Percentiles rank a stretch among this genome's conserved stretches.
These are phyloP conservation scores for Glareola pratincola DNA, from an alignment of 2,113 vertebrate genomes.

Conservation along the genomic window DNA sequence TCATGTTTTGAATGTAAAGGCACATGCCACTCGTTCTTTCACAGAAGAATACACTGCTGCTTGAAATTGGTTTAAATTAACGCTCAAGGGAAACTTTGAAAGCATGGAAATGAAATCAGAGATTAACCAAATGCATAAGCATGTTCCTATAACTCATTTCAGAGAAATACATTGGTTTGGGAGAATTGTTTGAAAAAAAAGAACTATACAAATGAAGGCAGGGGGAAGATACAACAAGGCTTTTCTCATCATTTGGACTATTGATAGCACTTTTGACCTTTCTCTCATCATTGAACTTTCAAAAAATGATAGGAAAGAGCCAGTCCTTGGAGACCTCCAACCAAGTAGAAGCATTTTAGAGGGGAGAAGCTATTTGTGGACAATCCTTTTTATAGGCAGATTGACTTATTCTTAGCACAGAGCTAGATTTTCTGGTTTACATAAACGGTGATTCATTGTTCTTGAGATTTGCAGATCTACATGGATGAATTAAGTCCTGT, in stretches of 20 bases:
- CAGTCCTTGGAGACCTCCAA: background rate
- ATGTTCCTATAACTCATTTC: background rate
- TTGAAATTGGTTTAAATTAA: background rate
- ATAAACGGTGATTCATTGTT: constrained; percentile 53
- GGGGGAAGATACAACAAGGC: background rate
- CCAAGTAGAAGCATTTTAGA: background rate
- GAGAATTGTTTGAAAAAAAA: background rate
- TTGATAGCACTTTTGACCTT: background rate
- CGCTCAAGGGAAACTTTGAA: background rate
- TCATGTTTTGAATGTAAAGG: background rate
- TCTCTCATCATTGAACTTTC: background rate
- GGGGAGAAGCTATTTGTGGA: background rate
- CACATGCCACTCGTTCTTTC: background rate
- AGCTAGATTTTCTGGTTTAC: constrained; percentile 33
- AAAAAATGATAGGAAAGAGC: background rate
- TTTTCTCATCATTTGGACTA: background rate
- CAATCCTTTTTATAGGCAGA: background rate
- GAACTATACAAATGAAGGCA: background rate
- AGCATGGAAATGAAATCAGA: background rate
- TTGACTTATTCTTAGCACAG: constrained; percentile 33
- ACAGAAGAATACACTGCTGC: background rate
- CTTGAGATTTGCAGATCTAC: constrained; percentile 4
- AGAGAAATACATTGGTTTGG: background rate
- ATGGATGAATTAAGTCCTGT: background rate
- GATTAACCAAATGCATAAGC: background rate